Base-by-base conservation (phyloP, 2,888 invertebrate genomes). In the Polylopha cassiicola region DNA sequence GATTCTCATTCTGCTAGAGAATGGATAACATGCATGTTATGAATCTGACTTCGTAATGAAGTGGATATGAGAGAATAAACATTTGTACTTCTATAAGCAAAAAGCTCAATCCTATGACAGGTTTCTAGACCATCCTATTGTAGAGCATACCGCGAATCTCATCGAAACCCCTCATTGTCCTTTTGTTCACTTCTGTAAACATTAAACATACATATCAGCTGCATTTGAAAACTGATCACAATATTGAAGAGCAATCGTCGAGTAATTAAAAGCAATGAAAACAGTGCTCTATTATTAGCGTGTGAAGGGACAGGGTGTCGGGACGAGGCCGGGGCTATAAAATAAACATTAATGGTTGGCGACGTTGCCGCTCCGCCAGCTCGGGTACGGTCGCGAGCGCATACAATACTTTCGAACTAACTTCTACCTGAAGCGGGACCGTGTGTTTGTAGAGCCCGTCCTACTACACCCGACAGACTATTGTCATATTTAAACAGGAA, bases 331-430 rank as follows among this genome's bases (percentile, higher is more conserved):
- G 50, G 51, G 52, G 48, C 37, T 44, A 53, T 55, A 54, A 57
- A 59, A 61, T 60, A 59, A 60, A 57, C 57, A 56, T 51, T 39
- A 52, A 51, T 45, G 53, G 50, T 48, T 37, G 36, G 71, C 76
- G 71, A 63, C 65, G 75, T 78, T 79, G 78, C 74, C 77, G 72
- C 62, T 73, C 73, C 61, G 67, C 20, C 41, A 46, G 39, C 39
- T 36, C 43, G 44, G 36, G 39, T 43, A 44, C 46, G 61, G 66
- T 58, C 65, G 68, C 69, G 51, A 52, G 65, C 65, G 66, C 69
- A 69, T 18, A 47, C 71, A 72, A 69, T 65, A 49, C 58, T 47
- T 44, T 47, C 46, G 34, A 43, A 38, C 33, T 37, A 50, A 53
- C 52, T 47, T 58, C 60, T 47, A 56, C 66, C 77, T 64, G 69